Base-by-base conservation (phyloP, 2,113 vertebrate species). In the Oxyura jamaicensis region DNA sequence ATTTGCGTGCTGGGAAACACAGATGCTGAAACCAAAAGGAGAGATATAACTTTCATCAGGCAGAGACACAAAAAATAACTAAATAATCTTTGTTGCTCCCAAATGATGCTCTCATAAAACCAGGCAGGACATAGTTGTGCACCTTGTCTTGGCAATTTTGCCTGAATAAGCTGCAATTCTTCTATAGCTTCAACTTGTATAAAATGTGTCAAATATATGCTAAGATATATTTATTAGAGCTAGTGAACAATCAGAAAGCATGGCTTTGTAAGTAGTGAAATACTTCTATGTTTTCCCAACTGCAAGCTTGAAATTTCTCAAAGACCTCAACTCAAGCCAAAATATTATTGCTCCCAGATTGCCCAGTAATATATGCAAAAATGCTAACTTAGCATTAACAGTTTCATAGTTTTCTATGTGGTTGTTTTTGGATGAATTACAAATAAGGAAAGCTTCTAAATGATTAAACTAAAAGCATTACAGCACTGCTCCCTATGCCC, bases 1-100 rank as follows among this genome's bases (percentile, higher is more conserved):
- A 97, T 95, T 63, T 97, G 97, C 71, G 94, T 94, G 79, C 96
- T 96, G 89, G 98, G 92, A 93, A 98, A 98, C 90, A 98, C 35
- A 12, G 97, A 78, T 35, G 82, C 98, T 98, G 97, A 86, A 98
- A 98, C 50, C 35, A 88, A 71, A 91, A 69, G 90, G n/a, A 95
- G 60, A 96, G 79, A 94, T 91, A 88, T 11, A 81, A 82, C 22
- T 12, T 29, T 55, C 7, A 59, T 90, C 71, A 93, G 59, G 56
- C n/a, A 86, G 44, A 42, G 26, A 41, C 15, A 39, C 31, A 39
- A 68, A 59, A 76, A 90, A 46, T 15, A 71, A 14, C 23, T 18
- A 77, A 23, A 36, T 63, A 23, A 56, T 63, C 25, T 76, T 65
- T 65, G 8, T 29, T 76, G 26, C 10, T 87, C 36, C 21, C 77